Conservation (phyloP, 1,140 invertebrate species). For the Caenorhabditis tropicalis region DNA sequence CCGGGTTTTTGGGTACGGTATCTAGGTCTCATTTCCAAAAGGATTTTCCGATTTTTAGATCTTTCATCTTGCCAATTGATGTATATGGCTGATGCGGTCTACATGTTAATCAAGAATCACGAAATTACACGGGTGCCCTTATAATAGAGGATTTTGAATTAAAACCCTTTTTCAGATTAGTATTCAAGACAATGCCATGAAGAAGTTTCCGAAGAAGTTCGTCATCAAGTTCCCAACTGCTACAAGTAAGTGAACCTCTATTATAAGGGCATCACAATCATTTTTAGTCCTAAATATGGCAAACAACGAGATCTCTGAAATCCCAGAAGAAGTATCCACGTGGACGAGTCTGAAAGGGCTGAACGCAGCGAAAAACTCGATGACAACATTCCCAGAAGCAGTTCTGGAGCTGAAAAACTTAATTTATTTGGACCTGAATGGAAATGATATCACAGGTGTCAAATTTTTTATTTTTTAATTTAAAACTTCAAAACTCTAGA, state of each 20-base stretch:
- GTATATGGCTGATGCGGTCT: slow-evolving; percentile 66
- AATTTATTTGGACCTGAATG: slow-evolving; percentile 60
- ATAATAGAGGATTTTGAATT: background rate
- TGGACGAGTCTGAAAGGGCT: slow-evolving; percentile 60
- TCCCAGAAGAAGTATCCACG: slow-evolving; percentile 61
- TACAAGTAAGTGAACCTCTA: slow-evolving; percentile 52
- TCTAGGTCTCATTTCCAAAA: background rate
- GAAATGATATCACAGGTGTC: slow-evolving; percentile 61
- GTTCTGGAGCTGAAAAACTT: slow-evolving; percentile 55
- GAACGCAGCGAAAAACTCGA: slow-evolving; percentile 60
- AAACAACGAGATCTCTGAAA: slow-evolving; percentile 60
- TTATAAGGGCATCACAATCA: no score
- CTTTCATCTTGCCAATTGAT: slow-evolving; percentile 65
- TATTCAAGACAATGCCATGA: slow-evolving; percentile 62
- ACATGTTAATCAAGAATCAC: slow-evolving; percentile 61
- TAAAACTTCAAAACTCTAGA: slow-evolving; percentile 51
- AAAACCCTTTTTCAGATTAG: slow-evolving; percentile 44
- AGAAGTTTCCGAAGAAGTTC: slow-evolving; percentile 65
- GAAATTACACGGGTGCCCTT: slow-evolving; percentile 58
- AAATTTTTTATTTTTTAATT: background rate
- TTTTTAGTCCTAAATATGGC: slow-evolving; percentile 67
- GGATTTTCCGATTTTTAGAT: slow-evolving; percentile 50
- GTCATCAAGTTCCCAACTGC: slow-evolving; percentile 63
- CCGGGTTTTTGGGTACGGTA: slow-evolving; percentile 63
- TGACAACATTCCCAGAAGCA: slow-evolving; percentile 56